These are phyloP conservation scores for Sinotaia quadrata DNA, from an alignment of 2,888 invertebrate genomes.

Conservation along the genomic window DNA sequence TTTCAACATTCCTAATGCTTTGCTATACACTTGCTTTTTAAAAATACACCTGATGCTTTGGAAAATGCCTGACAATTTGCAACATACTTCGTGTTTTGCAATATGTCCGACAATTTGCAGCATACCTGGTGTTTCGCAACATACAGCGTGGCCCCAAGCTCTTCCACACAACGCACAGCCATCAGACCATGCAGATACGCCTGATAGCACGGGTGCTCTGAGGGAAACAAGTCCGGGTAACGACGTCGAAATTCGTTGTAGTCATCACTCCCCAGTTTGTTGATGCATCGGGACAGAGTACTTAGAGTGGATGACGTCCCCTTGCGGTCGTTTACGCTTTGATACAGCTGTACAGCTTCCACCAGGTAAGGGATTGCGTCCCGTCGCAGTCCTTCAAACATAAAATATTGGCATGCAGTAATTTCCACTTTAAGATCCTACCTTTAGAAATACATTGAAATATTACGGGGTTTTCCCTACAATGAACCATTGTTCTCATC, in stretches of 20 bases:
- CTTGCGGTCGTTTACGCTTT: constrained; percentile 36
- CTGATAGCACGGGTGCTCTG: constrained; percentile 35
- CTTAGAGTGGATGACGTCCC: constrained; percentile 39
- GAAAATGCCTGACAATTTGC: background rate
- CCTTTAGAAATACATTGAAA: too few species aligned
- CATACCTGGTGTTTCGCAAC: constrained; percentile 31
- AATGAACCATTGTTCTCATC: too few species aligned
- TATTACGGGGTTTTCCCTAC: too few species aligned
- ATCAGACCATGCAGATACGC: constrained; percentile 31
- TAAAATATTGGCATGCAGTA: too few species aligned
- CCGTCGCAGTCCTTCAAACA: too few species aligned
- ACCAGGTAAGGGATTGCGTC: constrained; percentile 38
- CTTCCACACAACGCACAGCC: constrained; percentile 23
- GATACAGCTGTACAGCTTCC: constrained; percentile 32
- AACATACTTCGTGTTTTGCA: background rate
- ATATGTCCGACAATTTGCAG: too few species aligned
- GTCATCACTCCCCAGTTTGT: constrained; percentile 30
- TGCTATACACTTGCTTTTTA: too few species aligned
- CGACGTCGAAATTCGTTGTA: constrained; percentile 23
- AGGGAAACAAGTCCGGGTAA: constrained; percentile 21
- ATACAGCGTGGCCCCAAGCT: constrained; percentile 30
- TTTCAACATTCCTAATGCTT: too few species aligned
- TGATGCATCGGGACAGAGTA: constrained; percentile 36
- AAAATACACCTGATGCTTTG: too few species aligned
- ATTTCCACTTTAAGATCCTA: too few species aligned